Evolutionary conservation across 2,113 vertebrate species (phyloP).

Genomic region (Leucosticte australis): DNA sequence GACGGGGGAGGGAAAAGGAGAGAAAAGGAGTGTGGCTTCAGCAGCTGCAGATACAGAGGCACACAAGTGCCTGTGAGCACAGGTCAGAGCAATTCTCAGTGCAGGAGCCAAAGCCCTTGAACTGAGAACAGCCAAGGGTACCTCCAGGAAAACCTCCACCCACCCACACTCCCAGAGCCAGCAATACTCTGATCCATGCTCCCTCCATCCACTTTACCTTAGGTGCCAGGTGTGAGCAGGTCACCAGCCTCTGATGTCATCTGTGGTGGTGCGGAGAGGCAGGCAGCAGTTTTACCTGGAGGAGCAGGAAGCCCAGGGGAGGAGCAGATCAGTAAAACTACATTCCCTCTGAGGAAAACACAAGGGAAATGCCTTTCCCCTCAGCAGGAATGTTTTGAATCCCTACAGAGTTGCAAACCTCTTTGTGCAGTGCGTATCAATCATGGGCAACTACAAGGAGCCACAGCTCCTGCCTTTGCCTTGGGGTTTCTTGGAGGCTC

Average conservation of each 20-base stretch:
- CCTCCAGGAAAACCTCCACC: not conserved
- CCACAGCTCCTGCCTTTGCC: not conserved
- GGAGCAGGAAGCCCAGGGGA: not conserved
- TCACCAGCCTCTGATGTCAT: conserved; percentile 67
- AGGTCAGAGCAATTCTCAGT: not conserved
- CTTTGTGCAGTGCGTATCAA: rapidly evolving
- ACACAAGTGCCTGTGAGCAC: not conserved
- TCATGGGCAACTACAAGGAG: not conserved
- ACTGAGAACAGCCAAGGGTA: not conserved
- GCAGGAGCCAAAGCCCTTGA: not conserved
- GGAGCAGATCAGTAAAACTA: not conserved
- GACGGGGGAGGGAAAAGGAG: not conserved
- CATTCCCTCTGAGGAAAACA: not conserved
- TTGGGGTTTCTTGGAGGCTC: not conserved
- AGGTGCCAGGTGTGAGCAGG: conserved; percentile 57
- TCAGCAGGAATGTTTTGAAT: not conserved
- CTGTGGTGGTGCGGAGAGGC: not conserved
- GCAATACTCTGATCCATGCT: not conserved
- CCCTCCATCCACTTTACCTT: conserved; percentile 65
- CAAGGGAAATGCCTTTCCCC: not conserved
- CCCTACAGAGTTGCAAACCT: not conserved
- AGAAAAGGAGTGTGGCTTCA: not conserved
- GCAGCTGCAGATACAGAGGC: not conserved
- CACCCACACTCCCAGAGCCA: not conserved
- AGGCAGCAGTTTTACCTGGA: not conserved